Conservation (phyloP, 2,113 vertebrate species). For the Ciconia boyciana region DNA sequence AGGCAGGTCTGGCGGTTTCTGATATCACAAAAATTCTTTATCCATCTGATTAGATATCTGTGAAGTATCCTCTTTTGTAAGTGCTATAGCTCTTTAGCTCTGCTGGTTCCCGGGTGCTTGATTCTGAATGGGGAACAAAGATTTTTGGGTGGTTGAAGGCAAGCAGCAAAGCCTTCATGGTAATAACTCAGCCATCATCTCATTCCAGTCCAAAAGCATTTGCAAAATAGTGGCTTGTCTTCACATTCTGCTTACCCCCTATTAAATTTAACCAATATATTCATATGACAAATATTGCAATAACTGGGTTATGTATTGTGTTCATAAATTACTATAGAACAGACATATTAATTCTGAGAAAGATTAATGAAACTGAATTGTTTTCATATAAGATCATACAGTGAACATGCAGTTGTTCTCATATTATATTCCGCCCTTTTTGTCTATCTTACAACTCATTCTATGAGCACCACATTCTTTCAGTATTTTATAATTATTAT, state of each 20-base stretch:
- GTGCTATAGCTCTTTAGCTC: not conserved
- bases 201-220: not conserved
- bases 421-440: not conserved
- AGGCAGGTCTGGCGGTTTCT: not conserved
- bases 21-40: not conserved
- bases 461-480: not conserved
- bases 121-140: not conserved
- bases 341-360: not conserved
- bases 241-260: not conserved
- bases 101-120: not conserved
- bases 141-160: not conserved
- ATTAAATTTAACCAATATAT: not conserved
- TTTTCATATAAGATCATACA: not conserved
- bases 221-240: not conserved
- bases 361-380: not conserved
- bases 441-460: not conserved
- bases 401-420: not conserved
- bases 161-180: not conserved
- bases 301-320: not conserved
- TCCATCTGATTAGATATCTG: not conserved
- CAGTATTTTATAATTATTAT: not conserved
- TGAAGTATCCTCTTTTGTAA: not conserved
- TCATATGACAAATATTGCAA: not conserved
- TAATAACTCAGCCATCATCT: not conserved
- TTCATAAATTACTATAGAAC: not conserved